Evolutionary conservation across 1,140 invertebrate genomes (phyloP), one percentile per base, ranked within the genome.

Genomic region (Atta texana): DNA sequence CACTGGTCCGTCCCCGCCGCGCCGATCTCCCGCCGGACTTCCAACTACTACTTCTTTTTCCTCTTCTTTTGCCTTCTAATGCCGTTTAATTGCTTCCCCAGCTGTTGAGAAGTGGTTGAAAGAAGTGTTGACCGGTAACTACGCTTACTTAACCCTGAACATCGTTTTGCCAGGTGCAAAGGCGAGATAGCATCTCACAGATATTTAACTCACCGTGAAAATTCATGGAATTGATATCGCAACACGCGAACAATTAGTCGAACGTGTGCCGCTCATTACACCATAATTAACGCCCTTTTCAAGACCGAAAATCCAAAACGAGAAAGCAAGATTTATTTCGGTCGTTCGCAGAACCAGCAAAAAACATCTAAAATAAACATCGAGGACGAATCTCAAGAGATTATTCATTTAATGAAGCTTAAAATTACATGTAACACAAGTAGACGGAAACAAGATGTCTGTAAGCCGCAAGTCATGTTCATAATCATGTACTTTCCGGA

Each of bases 21-120:
- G 91, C 82, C 89, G 88, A 92, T 93, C 91, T 84, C 92, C 89
- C 87, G 87, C 74, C 86, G 85, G 87, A 92, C 91, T 91, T 91
- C 76, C 91, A 90, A 92, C 76, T 86, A 80, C 66, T 31, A 63
- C 69, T 87, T 82, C 86, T 82, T 55, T 76, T 31, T 34, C 80
- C 82, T 77, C 28, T 66, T 78, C 87, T 68, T 71, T 39, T 34
- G 53, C 69, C 76, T 74, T 82, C 68, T 89, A 87, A 88, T 88
- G 90, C 77, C 85, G 61, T 89, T 87, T 89, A 82, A 91, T 87
- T 90, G 84, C 90, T 88, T 80, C 76, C 85, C 82, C 86, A 88
- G 89, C 86, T 90, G 89, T 88, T 84, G 86, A 90, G 69, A 74
- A 55, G 68, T 86, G 63, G 89, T 64, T 77, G 82, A 85, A 81